Evolutionary conservation across 2,797 vertebrate genomes (phyloP), one percentile per base, ranked within the genome.

Genomic region (Chrysocyon brachyurus): DNA sequence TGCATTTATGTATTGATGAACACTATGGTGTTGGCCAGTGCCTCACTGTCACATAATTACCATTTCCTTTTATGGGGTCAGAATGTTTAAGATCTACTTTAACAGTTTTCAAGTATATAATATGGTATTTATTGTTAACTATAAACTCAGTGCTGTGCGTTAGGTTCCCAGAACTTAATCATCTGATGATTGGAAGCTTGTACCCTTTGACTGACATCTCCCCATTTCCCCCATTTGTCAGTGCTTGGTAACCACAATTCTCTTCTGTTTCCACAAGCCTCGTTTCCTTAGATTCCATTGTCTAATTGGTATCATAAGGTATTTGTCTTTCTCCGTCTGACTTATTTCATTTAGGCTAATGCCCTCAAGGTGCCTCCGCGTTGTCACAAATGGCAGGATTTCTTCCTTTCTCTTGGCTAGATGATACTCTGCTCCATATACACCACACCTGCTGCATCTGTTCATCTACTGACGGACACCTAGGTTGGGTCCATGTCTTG

Each of bases 161-260:
- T 49, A 68, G 52, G 78, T 49, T 40, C 72, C 52, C 72, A 66
- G 72, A 78, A 86, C 24, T 93, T 64, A 68, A 46, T 68, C 22
- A 78, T 49, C 72, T 68, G 31, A 8, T n/a, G 33, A 49, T 22
- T 68, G 33, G 11, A 70, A 8, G 12, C 15, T 79, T 52, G 22
- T 49, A 59, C 52, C 12, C 9, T 87, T 93, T 59, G 52, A 68
- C 31, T 31, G 70, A 14, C 2, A 40, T 85, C n/a, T 84, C 17
- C 57, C 49, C 49, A n/a, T 31, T 64, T 16, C 17, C 12, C 63
- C 15, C 15, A 31, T 63, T 24, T 19, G 12, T 21, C 16, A 17
- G 11, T 5, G 16, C 19, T 59, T 83, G 68, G 33, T 83, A 90
- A 77, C 68, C 24, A 66, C 36, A 28, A 49, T 68, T 84, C 36